A percentile compares a stretch with the other conserved stretches of the same genome.
phyloP scores from a whole-genome alignment of 2,113 vertebrate genomes.

The Cariama cristata region DNA sequence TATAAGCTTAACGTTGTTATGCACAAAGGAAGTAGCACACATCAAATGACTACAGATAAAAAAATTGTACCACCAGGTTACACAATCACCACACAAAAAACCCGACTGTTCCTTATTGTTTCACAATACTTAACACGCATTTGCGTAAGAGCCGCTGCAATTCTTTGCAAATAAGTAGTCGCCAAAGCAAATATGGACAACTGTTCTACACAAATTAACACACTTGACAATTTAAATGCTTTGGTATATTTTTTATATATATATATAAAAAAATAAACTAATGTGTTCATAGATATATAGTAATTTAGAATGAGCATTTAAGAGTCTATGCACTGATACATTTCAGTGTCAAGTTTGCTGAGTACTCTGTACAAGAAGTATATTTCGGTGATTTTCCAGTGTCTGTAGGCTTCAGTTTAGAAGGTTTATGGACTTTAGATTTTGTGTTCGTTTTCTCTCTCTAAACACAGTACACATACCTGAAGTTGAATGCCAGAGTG shows the following conservation, averaged over 20 bases:
- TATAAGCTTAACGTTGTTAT: neutral
- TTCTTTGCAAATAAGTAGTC: neutral
- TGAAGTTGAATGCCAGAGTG: neutral
- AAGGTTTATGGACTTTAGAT: neutral
- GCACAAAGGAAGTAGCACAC: neutral
- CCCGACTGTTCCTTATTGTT: neutral
- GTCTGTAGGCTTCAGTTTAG: neutral
- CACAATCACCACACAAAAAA: neutral
- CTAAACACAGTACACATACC: neutral
- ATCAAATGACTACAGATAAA: neutral
- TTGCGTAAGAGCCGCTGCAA: neutral
- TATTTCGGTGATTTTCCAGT: neutral
- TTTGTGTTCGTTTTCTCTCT: neutral
- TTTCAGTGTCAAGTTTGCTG: neutral
- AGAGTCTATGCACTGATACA: neutral
- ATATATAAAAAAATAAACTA: neutral
- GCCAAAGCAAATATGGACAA: neutral
- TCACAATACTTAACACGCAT: neutral
- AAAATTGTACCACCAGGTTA: neutral
- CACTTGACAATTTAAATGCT: neutral
- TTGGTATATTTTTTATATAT: neutral
- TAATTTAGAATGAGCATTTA: neutral
- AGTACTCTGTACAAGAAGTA: neutral
- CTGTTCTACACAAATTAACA: neutral
- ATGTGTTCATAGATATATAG: neutral